Conservation (phyloP, 2,888 invertebrate species). For the Acronicta psi region DNA sequence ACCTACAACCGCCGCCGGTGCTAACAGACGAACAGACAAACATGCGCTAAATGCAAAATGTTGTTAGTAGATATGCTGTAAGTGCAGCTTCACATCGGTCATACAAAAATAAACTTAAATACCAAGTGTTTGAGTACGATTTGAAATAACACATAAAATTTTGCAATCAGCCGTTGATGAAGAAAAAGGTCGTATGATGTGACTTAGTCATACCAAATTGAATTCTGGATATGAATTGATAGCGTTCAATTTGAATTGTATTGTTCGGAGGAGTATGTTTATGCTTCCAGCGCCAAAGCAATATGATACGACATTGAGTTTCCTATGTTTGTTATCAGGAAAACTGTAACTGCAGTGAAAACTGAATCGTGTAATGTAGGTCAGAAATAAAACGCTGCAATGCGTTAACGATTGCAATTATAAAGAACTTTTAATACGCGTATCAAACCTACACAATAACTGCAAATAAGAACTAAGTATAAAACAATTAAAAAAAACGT, state of each 20-base stretch:
- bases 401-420: conserved; percentile 9
- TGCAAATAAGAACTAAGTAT: conserved; percentile 40
- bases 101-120: conserved; percentile 9
- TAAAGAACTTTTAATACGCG: conserved; percentile 15
- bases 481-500: conserved; percentile 26
- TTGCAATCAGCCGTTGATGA: conserved; percentile 16
- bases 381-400: conserved; percentile 37
- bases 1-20: conserved; percentile 51
- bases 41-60: conserved; percentile 41
- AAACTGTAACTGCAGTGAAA: conserved; percentile 32
- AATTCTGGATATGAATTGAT: neutral
- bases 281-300: conserved; percentile 20
- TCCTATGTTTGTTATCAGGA: conserved; percentile 37
- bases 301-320: conserved; percentile 38
- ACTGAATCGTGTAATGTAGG: conserved; percentile 27
- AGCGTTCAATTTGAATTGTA: conserved; percentile 13
- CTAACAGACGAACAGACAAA: conserved; percentile 56
- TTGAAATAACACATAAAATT: conserved; percentile 7
- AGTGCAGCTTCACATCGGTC: conserved; percentile 1
- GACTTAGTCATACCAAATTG: neutral
- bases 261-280: conserved; percentile 16
- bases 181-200: conserved; percentile 16
- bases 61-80: conserved; percentile 21
- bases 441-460: conserved; percentile 23
- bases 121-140: neutral